Conservation (phyloP, 2,797 vertebrate species). For the Falco novaeseelandiae region DNA sequence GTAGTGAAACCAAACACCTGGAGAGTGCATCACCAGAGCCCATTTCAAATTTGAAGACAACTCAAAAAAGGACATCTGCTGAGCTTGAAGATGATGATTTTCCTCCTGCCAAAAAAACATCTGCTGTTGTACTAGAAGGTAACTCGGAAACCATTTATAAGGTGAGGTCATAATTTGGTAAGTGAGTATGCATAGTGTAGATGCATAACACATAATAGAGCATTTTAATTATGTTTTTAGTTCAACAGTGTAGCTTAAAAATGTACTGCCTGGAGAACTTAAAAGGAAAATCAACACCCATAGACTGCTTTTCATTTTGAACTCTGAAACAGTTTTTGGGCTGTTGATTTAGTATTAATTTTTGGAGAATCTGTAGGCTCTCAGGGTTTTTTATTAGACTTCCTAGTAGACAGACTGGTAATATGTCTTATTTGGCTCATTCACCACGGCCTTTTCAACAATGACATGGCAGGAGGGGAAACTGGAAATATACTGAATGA, state of each 20-base stretch:
- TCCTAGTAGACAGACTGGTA: background rate
- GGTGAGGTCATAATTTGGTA: slow-evolving; percentile 19
- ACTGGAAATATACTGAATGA: background rate
- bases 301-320: background rate
- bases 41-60: background rate
- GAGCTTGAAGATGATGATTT: slow-evolving; percentile 20
- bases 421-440: background rate
- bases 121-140: background rate
- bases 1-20: background rate
- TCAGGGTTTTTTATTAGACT: background rate
- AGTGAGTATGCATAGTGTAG: background rate
- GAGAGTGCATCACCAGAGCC: background rate
- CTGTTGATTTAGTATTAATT: background rate
- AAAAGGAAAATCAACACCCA: background rate
- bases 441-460: background rate
- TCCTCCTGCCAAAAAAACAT: slow-evolving; percentile 56
- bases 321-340: background rate
- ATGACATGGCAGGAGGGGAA: background rate
- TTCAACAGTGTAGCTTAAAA: background rate
- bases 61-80: slow-evolving; percentile 54
- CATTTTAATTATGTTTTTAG: background rate
- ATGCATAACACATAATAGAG: background rate
- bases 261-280: background rate
- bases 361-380: background rate
- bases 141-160: background rate